Evolutionary conservation across 2,797 vertebrate species (phyloP), one percentile per base, ranked within the genome.

Genomic region (Manis javanica): DNA sequence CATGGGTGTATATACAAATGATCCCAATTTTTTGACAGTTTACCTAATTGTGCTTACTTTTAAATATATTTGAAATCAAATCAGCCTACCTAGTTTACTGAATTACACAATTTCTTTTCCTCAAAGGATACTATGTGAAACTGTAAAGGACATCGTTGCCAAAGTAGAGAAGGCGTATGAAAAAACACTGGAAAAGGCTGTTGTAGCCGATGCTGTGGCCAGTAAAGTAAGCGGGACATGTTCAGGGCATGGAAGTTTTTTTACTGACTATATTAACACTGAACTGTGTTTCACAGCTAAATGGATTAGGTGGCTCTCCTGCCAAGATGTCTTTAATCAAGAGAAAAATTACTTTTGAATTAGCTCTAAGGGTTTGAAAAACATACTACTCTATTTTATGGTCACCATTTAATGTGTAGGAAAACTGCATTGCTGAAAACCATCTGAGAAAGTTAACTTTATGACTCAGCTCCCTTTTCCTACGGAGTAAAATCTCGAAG

Each of bases 61-160:
- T 4, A 51, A 93, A 78, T 92, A 29, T 34, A 9, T 78, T 86
- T 87, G 69, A 66, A 59, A 75, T 42, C 82, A 92, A 39, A 57
- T 69, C 16, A 34, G 23, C 37, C 31, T 42, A 1, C 6, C n/a
- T n/a, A 77, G 31, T 86, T 90, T 94, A 71, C 63, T 89, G 61
- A 92, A 66, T 6, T 75, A n/a, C 34, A 39, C 37, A 83, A 51
- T 78, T 93, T 61, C 96, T 97, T 96, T 98, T 96, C 82, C 87
- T 93, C 87, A 69, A 98, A 99, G 99, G 99, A 98, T 99, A 96
- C 98, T 99, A n/a, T 99, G 99, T 98, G 99, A 99, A 98, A 99
- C 99, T 0, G 99, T 99, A 95, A 99, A 99, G 98, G 99, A 99
- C 94, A 99, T 99, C 85, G 99, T 99, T 97, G 99, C 99, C 98